Evolutionary conservation across 1,140 invertebrate genomes (phyloP), one percentile per base, ranked within the genome.

Genomic region (Hyles vespertilio): DNA sequence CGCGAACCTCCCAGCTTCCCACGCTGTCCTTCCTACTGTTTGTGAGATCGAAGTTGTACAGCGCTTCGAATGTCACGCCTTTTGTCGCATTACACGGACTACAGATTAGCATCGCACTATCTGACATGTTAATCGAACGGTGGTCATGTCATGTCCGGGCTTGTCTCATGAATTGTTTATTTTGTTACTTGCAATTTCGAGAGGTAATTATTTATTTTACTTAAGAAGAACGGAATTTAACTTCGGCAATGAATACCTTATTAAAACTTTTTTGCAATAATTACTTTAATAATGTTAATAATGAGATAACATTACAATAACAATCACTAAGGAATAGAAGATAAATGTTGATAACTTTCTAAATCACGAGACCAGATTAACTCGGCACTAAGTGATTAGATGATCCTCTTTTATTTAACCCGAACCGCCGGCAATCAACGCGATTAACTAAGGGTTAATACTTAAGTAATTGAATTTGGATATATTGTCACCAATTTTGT

Each of bases 11-110:
- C 49, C 55, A 58, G 48, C 67, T 78, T 84, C 80, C 80, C 84
- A 81, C 81, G 79, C 60, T 60, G 46, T 40, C 55, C 68, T 65
- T 40, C 55, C 68, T 65, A 67, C 68, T 46, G 56, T 48, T 58
- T 61, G 52, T 65, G 58, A 54, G 40, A 40, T 49, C 22, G 64
- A 54, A 56, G 65, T 68, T 66, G 67, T 59, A 60, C 63, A 66
- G 70, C 76, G 73, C 83, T 79, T 87, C 81, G 56, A 77, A 84
- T 84, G 71, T 79, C 82, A 81, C 78, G 81, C 79, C 77, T 69
- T 34, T 48, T 33, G 54, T 47, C 34, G 32, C 45, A 67, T 62
- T 56, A 47, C 61, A 65, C 65, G 56, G 51, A 59, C 44, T 40
- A 8, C 36, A 5, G 36, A 40, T 40, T 40, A 22, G 22, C 8